Conservation (phyloP, 2,888 invertebrate species). For the Clusia tigrina region DNA sequence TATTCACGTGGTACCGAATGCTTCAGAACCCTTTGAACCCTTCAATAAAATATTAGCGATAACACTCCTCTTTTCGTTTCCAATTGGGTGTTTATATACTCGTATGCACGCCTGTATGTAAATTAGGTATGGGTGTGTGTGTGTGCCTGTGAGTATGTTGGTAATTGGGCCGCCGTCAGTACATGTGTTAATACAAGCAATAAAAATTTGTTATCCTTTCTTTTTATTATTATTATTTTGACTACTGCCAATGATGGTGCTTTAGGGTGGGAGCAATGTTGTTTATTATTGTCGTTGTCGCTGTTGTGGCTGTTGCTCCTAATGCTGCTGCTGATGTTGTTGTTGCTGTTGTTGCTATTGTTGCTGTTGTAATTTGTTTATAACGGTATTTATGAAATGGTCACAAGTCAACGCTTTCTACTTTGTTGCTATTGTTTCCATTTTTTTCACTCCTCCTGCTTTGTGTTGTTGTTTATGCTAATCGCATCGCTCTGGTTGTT, state of each 20-base stretch:
- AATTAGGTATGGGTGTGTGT: slow-evolving; percentile 4
- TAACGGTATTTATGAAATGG: slow-evolving; percentile 58
- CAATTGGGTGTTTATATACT: too few relatives aligned
- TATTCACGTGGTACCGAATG: too few relatives aligned
- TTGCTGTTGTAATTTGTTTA: slow-evolving; percentile 52
- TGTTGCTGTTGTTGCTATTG: slow-evolving; percentile 25
- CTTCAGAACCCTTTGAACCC: too few relatives aligned
- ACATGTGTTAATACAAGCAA: slow-evolving; percentile 35
- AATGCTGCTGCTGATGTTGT: too few relatives aligned
- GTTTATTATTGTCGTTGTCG: not conserved
- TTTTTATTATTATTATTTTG: slow-evolving; percentile 12
- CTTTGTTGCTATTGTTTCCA: slow-evolving; percentile 29
- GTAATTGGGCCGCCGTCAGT: slow-evolving; percentile 16
- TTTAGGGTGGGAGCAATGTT: too few relatives aligned
- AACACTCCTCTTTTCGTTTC: too few relatives aligned
- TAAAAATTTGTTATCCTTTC: slow-evolving; percentile 28
- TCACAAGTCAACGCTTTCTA: slow-evolving; percentile 59
- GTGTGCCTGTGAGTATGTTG: slow-evolving; percentile 11
- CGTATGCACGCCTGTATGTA: slow-evolving; percentile 8
- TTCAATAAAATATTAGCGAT: too few relatives aligned
- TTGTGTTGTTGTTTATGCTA: slow-evolving; percentile 45
- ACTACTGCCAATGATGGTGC: slow-evolving; percentile 3
- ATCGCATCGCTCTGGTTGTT: slow-evolving; percentile 43
- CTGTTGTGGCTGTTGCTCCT: not conserved
- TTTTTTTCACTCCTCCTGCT: too few relatives aligned